A percentile compares a stretch with the other conserved stretches of the same genome.
phyloP scores from a whole-genome alignment of 2,888 invertebrate species.

The Dasysyrphus albostriatus region DNA sequence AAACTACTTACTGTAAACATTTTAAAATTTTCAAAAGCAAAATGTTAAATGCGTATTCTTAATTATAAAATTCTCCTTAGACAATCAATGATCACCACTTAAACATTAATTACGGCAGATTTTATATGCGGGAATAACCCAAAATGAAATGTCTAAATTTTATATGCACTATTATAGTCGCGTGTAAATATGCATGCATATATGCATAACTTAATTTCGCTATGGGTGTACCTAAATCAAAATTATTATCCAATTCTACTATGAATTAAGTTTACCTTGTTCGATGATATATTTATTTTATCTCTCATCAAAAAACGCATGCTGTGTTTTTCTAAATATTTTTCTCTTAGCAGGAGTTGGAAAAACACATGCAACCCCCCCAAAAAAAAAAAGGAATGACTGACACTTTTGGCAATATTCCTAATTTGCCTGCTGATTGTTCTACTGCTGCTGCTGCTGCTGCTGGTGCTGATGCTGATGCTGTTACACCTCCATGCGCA shows the following conservation, averaged over 20 bases:
- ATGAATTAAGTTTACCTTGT: slow-evolving; percentile 9
- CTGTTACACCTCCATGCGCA: slow-evolving; percentile 10
- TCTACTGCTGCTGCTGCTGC: background rate
- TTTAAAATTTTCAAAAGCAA: background rate
- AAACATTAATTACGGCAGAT: background rate
- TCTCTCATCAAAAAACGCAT: slow-evolving; percentile 34
- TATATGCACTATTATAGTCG: background rate
- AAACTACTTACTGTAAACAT: background rate
- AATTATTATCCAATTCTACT: background rate
- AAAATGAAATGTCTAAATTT: slow-evolving; percentile 1
- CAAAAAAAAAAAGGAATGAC: slow-evolving; percentile 34
- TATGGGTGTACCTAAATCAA: background rate
- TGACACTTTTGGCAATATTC: slow-evolving; percentile 73
- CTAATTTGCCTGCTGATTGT: slow-evolving; percentile 54
- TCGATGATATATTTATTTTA: slow-evolving; percentile 34
- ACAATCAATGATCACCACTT: background rate
- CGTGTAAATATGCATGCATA: background rate
- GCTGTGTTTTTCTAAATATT: slow-evolving; percentile 22
- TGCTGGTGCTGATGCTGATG: too few relatives aligned
- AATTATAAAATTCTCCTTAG: background rate
- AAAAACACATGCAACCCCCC: slow-evolving; percentile 30
- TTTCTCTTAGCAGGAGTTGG: slow-evolving; percentile 67
- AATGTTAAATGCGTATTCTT: slow-evolving; percentile 7
- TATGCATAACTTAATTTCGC: background rate
- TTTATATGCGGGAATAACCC: background rate